A percentile compares a stretch with the other conserved stretches of the same genome.
These are phyloP conservation scores for Sceloporus undulatus DNA, from an alignment of 2,113 vertebrate species.

Conservation along the genomic window DNA sequence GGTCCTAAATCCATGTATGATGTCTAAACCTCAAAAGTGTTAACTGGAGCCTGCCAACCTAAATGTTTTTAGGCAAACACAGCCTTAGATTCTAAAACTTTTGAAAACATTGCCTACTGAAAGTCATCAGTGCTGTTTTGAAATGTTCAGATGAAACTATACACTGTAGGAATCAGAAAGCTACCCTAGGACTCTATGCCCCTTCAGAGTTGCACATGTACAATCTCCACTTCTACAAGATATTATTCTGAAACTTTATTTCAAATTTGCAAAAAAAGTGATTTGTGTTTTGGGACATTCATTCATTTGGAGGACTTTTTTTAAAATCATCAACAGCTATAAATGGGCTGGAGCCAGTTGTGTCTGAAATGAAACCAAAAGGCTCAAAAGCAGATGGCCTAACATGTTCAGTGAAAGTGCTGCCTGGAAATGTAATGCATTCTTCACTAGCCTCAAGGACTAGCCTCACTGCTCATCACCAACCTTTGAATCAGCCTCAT, in stretches of 20 bases:
- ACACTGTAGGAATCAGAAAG: conserved; percentile 18
- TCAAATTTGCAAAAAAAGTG: conserved; percentile 58
- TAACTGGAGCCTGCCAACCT: neutral
- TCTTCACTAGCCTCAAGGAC: conserved; percentile 69
- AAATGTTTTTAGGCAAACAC: neutral
- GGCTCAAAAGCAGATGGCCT: conserved; percentile 72
- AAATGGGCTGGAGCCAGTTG: conserved; percentile 70
- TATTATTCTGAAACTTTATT: conserved; percentile 62
- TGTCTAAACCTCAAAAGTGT: neutral
- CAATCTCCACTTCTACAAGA: conserved; percentile 28
- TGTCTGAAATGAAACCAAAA: conserved; percentile 72
- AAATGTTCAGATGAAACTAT: conserved; percentile 13
- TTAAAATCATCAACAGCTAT: conserved; percentile 56
- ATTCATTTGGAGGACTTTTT: conserved; percentile 68
- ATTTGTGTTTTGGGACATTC: conserved; percentile 71
- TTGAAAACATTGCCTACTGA: neutral
- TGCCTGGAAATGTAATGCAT: conserved; percentile 61
- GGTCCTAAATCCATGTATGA: conserved; percentile 3
- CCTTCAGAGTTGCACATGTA: conserved; percentile 53
- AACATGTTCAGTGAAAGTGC: conserved; percentile 63
- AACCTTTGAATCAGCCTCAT: conserved; percentile 39
- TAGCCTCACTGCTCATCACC: conserved; percentile 49
- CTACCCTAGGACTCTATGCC: conserved; percentile 33
- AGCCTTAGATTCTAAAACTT: neutral
- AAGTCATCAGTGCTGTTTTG: neutral